Evolutionary conservation across 2,797 vertebrate species (phyloP), one percentile per base, ranked within the genome.

Genomic region (Pygocentrus nattereri): DNA sequence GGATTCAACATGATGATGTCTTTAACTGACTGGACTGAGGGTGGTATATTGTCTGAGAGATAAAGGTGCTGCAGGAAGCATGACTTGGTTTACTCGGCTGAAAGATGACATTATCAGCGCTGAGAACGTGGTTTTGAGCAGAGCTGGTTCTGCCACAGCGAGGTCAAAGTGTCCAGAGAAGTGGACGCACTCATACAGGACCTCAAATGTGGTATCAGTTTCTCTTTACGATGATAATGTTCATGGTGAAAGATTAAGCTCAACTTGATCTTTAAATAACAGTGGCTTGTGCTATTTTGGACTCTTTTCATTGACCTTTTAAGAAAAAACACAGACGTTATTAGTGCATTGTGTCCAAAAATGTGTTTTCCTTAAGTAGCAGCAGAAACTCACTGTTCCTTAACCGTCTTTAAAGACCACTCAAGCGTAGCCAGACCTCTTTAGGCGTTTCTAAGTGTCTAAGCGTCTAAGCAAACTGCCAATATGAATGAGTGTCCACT

Each of bases 1-100:
- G 76, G 79, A 86, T 87, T 90, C 79, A 78, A 67, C 74, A 76
- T 74, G 47, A 67, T 84, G 83, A 85, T 82, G 71, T 72, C 76
- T 81, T 89, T 88, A 79, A 89, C 85, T 73, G 65, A 74, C 82
- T 87, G 77, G 71, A 78, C 75, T 62, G 38, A 74, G 79, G 67
- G 74, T 82, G 70, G 84, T 72, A 76, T 54, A 75, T 70, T 83
- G 69, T 84, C 72, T 82, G 56, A 73, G 73, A 52, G 78, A 83
- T 87, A 80, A 82, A 88, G 86, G 38, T 64, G 85, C 78, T 82
- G 83, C 65, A 87, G 62, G 47, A 81, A 80, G 81, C 65, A 11
- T 30, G 74, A 71, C 52, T 49, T 61, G 58, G 49, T 58, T 82
- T 83, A 74, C 74, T 54, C 59, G 49, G 77, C 71, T 69, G 59